Evolutionary conservation across 2,888 invertebrate species (phyloP), one percentile per base, ranked within the genome.

Genomic region (Synanthedon andrenaeformis): DNA sequence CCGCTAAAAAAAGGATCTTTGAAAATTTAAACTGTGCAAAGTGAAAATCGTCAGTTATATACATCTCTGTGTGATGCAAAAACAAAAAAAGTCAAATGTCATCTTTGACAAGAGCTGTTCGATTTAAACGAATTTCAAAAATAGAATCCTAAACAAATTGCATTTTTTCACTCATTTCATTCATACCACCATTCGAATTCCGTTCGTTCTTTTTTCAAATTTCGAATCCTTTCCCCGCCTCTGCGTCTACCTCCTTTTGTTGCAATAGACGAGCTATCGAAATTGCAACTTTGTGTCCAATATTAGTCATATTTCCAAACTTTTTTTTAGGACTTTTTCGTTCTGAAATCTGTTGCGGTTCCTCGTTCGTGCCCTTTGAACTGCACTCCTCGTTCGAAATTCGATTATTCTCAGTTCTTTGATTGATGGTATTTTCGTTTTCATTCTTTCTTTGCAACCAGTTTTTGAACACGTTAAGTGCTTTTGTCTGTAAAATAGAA

Each of bases 281-380:
- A 80, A 76, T 72, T 63, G 77, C 49, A 81, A 78, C 82, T 83
- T 78, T 76, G 79, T 74, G 72, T 75, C 74, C 77, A 79, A 80
- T 84, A 84, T 85, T 82, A 85, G 81, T 76, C 78, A 76, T 75
- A 74, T 76, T 74, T 71, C 57, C 56, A 58, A 59, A 62, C 60
- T 64, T 62, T 64, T 63, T 64, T 35, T 35, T 35, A 35, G 35
- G 66, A 65, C 67, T 67, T 68, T 68, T 71, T 70, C 77, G 78
- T 79, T 81, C 75, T 75, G 72, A 74, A 79, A 84, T 83, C 78
- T 80, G 82, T 80, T 82, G 82, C 73, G 80, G 81, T 83, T 76
- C 77, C 77, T 76, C 77, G 76, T 77, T 76, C 70, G 71, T 75
- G 73, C 81, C 71, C 81, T 85, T 85, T 84, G 83, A 78, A 75